Evolutionary conservation across 2,888 invertebrate species (phyloP), one percentile per base, ranked within the genome.

Genomic region (Yponomeuta evonymella): DNA sequence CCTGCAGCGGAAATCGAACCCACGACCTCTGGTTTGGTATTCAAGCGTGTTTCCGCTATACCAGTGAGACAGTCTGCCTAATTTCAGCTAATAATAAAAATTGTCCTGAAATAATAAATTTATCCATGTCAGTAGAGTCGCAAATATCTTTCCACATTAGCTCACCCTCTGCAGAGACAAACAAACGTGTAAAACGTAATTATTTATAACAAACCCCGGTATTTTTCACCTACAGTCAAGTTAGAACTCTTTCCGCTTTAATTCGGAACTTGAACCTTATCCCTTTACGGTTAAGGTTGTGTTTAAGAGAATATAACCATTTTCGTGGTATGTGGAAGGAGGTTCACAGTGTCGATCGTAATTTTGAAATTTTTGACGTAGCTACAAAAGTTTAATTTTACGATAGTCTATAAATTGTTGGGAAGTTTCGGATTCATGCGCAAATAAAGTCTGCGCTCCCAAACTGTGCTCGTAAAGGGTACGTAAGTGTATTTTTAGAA

Each of bases 341-440:
- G 15, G 12, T 8, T 15, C 4, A 2, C 15, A 15, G 12, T 58
- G 51, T 58, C 6, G 51, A 58, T 58, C 51, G 15, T 58, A 58
- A 58, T 58, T 58, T 58, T 15, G 15, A 58, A 58, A 58, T 58
- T 58, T 58, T 58, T 58, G 51, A 58, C 51, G 51, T 1, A 58
- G 51, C 51, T 58, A 58, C 51, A 58, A 58, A 58, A 58, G 51
- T 58, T 58, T 58, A 58, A 58, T 15, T 58, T 58, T 58, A 58
- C 51, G 51, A 58, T 58, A 58, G 51, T 58, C 15, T 58, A 58
- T 58, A 58, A 58, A 58, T 58, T 58, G 51, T 58, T 58, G 51
- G 51, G 51, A 58, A 58, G 15, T 58, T 58, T 58, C 51, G 51
- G 15, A 58, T 58, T 58, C 51, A 15, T 58, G 12, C 2, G 12